phyloP scores from a whole-genome alignment of 1,140 invertebrate genomes.

The Drosophila seguyi region DNA sequence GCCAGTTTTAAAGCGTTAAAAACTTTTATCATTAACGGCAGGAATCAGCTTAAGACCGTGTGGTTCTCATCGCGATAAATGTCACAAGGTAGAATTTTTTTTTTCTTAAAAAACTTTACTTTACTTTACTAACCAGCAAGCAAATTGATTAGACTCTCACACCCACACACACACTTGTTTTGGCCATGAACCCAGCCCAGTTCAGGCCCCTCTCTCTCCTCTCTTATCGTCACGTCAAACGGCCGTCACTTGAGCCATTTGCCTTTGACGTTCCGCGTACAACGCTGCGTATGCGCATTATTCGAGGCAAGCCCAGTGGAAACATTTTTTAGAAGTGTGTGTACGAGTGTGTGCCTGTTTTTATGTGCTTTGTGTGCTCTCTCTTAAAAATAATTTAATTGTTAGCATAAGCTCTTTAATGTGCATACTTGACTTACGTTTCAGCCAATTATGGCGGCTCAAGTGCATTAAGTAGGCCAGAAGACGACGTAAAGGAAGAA shows the following conservation, averaged over 20 bases:
- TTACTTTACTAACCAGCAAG: slow-evolving; percentile 33
- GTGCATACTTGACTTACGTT: slow-evolving; percentile 47
- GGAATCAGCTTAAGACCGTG: slow-evolving; percentile 73
- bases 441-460: slow-evolving; percentile 62
- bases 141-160: slow-evolving; percentile 67
- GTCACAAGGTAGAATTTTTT: slow-evolving; percentile 67
- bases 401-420: slow-evolving; percentile 79
- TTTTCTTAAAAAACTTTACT: slow-evolving; percentile 18
- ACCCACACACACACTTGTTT: slow-evolving; percentile 33
- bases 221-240: slow-evolving; percentile 6
- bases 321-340: slow-evolving; percentile 40
- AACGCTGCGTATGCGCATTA: slow-evolving; percentile 76
- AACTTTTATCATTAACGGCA: slow-evolving; percentile 80
- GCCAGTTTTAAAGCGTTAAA: slow-evolving; percentile 39
- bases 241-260: slow-evolving; percentile 61
- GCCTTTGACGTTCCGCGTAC: slow-evolving; percentile 56
- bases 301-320: slow-evolving; percentile 65
- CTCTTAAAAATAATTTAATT: slow-evolving; percentile 78
- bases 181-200: slow-evolving; percentile 33
- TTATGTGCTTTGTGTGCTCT: slow-evolving; percentile 43
- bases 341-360: slow-evolving; percentile 12
- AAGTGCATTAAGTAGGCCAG: slow-evolving; percentile 23
- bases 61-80: slow-evolving; percentile 59
- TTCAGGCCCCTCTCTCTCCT: background rate
- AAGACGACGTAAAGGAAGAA: background rate